A percentile compares a stretch with the other conserved stretches of the same genome.
Conservation (phyloP, 2,113 vertebrate species). For the Todiramphus chloris region DNA sequence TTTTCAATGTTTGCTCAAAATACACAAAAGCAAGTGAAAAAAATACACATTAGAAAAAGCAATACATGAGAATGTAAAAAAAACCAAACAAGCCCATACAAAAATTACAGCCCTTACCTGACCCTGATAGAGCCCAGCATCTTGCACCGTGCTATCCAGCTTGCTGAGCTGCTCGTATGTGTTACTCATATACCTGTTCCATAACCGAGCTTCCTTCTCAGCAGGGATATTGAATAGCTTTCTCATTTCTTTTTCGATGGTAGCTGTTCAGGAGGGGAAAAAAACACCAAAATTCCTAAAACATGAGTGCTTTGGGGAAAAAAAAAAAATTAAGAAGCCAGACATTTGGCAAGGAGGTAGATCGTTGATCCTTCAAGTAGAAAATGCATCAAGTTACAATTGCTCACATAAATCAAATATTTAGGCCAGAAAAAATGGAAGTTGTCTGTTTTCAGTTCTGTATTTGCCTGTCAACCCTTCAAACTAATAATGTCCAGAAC, state of each 20-base stretch:
- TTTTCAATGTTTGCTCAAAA: not conserved
- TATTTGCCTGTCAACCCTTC: not conserved
- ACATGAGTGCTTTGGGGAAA: not conserved
- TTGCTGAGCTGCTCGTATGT: constrained; percentile 92
- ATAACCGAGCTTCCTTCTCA: constrained; percentile 91
- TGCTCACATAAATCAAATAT: not conserved
- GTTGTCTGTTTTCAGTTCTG: not conserved
- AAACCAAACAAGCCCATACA: no score
- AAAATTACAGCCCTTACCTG: constrained; percentile 79
- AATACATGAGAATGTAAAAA: not conserved
- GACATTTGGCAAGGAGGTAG: not conserved
- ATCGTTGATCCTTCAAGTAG: not conserved
- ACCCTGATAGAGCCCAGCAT: constrained; percentile 93
- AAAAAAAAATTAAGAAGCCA: not conserved
- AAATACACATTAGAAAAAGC: not conserved
- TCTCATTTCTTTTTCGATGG: constrained; percentile 94
- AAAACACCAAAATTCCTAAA: not conserved
- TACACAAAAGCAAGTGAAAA: not conserved
- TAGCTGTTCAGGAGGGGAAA: constrained; percentile 74
- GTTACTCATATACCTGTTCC: constrained; percentile 95
- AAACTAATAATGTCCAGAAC: not conserved
- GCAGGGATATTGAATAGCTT: constrained; percentile 88
- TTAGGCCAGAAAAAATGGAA: not conserved
- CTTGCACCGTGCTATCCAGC: constrained; percentile 93
- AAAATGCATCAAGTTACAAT: not conserved